A percentile compares a stretch with the other conserved stretches of the same genome.
phyloP scores from a whole-genome alignment of 2,113 vertebrate species.

The Varanus salvator region DNA sequence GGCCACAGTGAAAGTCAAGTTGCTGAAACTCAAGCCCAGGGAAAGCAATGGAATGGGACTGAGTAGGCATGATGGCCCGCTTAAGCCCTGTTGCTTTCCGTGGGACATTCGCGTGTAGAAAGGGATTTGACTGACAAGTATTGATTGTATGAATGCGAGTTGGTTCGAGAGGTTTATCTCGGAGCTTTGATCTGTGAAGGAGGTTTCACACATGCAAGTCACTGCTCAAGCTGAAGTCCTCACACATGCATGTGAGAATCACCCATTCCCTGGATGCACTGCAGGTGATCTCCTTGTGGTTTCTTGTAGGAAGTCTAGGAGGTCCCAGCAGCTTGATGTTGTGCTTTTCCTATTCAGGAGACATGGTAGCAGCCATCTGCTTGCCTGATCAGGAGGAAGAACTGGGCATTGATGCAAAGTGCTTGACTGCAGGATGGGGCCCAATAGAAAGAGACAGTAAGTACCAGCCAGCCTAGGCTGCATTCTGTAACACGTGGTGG shows the following conservation, averaged over 20 bases:
- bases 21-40: neutral
- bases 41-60: neutral
- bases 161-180: no score
- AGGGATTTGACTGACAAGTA: neutral
- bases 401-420: neutral
- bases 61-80: no score
- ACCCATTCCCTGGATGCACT: no score
- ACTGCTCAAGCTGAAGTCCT: no score
- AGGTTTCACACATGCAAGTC: no score
- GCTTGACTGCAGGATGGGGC: neutral
- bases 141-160: no score
- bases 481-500: no score
- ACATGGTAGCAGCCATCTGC: neutral
- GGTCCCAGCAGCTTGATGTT: neutral
- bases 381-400: neutral
- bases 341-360: neutral
- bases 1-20: neutral
- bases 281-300: no score
- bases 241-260: no score
- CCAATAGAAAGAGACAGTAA: neutral
- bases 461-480: no score
- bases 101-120: neutral
- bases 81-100: neutral
- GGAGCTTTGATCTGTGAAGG: no score
- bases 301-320: no score